Evolutionary conservation across 2,888 invertebrate genomes (phyloP).

Genomic region (Leptinotarsa rubiginosa): DNA sequence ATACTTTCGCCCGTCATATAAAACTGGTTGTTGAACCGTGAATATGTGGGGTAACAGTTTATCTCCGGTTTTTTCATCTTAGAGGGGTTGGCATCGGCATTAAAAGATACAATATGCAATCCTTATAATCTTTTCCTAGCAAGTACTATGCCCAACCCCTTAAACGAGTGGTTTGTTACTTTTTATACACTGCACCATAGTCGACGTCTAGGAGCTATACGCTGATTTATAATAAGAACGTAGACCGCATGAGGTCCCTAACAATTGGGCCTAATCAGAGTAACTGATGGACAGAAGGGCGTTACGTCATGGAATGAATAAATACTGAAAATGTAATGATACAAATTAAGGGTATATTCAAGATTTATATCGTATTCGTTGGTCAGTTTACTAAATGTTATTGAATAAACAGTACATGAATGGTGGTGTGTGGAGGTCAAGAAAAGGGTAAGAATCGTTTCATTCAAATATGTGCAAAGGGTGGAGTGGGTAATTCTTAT

Average conservation of each 20-base stretch:
- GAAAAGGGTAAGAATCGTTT: neutral
- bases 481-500: neutral
- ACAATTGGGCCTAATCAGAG: constrained; percentile 56
- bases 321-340: constrained; percentile 44
- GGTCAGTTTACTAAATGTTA: constrained; percentile 23
- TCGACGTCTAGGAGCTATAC: constrained; percentile 22
- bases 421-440: constrained; percentile 4
- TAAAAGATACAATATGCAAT: constrained; percentile 38
- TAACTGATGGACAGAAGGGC: constrained; percentile 53
- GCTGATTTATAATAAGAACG: constrained; percentile 22
- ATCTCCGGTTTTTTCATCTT: constrained; percentile 36
- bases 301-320: constrained; percentile 38
- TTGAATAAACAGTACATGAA: constrained; percentile 9
- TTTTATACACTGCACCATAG: constrained; percentile 36
- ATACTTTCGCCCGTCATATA: constrained; percentile 11
- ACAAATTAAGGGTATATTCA: constrained; percentile 35
- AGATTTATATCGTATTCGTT: constrained; percentile 21
- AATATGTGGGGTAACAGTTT: constrained; percentile 38
- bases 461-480: neutral
- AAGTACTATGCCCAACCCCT: constrained; percentile 48
- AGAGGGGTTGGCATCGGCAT: constrained; percentile 33
- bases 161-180: constrained; percentile 47
- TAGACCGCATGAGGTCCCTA: constrained; percentile 46
- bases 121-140: constrained; percentile 37
- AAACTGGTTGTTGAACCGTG: constrained; percentile 36